Percentiles rank a stretch among this genome's conserved stretches.
Conservation (phyloP, 2,113 vertebrate species). For the Chrysemys picta region DNA sequence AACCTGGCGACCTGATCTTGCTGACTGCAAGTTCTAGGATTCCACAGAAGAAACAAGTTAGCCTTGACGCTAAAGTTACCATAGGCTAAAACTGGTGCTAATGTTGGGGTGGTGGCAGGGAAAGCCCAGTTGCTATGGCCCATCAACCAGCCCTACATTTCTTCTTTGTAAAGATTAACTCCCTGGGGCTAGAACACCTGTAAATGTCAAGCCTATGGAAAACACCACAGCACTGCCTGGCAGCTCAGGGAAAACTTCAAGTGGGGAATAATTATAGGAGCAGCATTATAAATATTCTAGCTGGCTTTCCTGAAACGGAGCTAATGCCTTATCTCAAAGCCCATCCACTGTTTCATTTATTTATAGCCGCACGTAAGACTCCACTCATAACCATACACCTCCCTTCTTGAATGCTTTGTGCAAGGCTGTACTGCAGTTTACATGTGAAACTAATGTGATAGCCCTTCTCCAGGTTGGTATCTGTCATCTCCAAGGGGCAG, state of each 20-base stretch:
- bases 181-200: slow-evolving; percentile 24
- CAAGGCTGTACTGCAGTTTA: slow-evolving; percentile 46
- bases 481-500: not conserved
- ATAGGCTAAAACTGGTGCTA: accelerated
- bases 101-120: not conserved
- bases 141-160: slow-evolving; percentile 51
- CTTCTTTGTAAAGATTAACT: not conserved
- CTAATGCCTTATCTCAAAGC: slow-evolving; percentile 58
- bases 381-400: slow-evolving; percentile 46
- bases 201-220: slow-evolving; percentile 8
- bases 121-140: not conserved
- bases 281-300: not conserved
- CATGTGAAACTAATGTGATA: not conserved
- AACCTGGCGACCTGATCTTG: not conserved
- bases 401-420: slow-evolving; percentile 62
- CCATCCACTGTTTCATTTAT: slow-evolving; percentile 58
- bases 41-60: not conserved
- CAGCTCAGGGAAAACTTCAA: not conserved
- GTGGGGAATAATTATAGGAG: not conserved
- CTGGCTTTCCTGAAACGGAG: slow-evolving; percentile 33
- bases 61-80: accelerated
- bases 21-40: accelerated
- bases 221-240: not conserved
- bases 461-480: slow-evolving; percentile 31
- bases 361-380: not conserved